phyloP scores from a whole-genome alignment of 2,113 vertebrate species.

The Ophthalmolycus amberensis region DNA sequence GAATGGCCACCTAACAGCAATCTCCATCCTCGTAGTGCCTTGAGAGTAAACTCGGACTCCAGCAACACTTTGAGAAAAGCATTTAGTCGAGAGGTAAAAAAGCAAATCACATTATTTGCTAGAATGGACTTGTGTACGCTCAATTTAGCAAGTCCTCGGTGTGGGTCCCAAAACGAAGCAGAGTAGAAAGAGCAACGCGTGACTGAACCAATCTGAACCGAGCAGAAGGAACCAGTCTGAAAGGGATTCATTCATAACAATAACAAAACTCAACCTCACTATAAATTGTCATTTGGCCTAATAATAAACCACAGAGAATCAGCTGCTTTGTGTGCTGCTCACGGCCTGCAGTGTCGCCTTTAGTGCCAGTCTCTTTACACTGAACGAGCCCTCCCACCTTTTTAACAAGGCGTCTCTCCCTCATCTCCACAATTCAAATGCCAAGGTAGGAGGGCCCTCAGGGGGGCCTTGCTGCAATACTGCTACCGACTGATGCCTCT shows the following conservation, averaged over 20 bases:
- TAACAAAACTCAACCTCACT: background rate
- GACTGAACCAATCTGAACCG: background rate
- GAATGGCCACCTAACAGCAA: background rate
- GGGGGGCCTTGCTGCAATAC: conserved; percentile 10
- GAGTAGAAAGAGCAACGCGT: background rate
- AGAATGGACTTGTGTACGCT: background rate
- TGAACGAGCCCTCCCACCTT: conserved; percentile 2
- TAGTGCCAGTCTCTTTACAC: conserved; percentile 5
- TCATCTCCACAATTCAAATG: conserved; percentile 31
- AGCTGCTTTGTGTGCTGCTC: background rate
- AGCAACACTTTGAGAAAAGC: background rate
- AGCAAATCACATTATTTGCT: background rate
- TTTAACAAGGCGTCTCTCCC: conserved; percentile 8
- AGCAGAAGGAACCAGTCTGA: background rate
- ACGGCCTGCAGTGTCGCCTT: background rate
- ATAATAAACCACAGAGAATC: background rate
- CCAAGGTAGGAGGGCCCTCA: conserved; percentile 18
- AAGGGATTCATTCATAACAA: background rate
- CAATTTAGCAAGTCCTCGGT: background rate
- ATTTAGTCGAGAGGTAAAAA: conserved; percentile 9
- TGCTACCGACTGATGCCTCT: conserved; percentile 10
- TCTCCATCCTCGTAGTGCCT: background rate
- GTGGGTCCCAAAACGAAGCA: background rate
- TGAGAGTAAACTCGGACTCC: background rate
- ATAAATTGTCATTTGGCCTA: background rate